Percentiles rank a stretch among this genome's conserved stretches.
Conservation (phyloP, 2,888 invertebrate genomes). For the Idaea aversata region DNA sequence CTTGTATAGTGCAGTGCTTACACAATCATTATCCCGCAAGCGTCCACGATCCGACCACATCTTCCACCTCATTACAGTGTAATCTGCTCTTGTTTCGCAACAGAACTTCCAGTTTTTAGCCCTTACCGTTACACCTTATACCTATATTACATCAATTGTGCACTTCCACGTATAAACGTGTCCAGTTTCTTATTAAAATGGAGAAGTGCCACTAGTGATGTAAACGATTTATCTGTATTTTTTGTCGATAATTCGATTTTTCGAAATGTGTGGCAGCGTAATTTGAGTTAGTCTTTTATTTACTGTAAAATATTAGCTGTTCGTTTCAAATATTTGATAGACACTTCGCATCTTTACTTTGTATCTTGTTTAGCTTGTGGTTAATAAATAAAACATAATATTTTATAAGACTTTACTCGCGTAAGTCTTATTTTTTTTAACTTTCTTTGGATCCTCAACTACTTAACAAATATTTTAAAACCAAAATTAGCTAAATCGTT, state of each 20-base stretch:
- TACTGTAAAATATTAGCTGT: no score
- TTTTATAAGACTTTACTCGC: no score
- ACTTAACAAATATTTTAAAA: no score
- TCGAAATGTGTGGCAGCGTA: no score
- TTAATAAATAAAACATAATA: no score
- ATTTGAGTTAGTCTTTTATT: no score
- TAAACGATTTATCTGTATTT: neutral
- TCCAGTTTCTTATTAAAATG: neutral
- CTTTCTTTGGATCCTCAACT: no score
- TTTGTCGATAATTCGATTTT: neutral
- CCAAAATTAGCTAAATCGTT: no score
- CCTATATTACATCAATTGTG: neutral
- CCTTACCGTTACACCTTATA: conserved; percentile 20
- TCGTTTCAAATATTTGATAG: no score
- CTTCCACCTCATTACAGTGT: conserved; percentile 65
- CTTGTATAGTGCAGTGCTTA: neutral
- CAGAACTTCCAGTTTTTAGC: conserved; percentile 20
- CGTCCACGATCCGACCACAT: conserved; percentile 44
- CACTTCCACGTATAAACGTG: neutral
- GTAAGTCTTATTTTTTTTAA: no score
- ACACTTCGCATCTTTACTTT: no score
- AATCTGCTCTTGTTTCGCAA: conserved; percentile 67
- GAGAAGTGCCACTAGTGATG: neutral
- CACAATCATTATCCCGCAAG: neutral
- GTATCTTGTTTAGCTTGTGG: no score